Evolutionary conservation across 2,888 invertebrate genomes (phyloP).

Genomic region (Eueremaeus valkanovi): DNA sequence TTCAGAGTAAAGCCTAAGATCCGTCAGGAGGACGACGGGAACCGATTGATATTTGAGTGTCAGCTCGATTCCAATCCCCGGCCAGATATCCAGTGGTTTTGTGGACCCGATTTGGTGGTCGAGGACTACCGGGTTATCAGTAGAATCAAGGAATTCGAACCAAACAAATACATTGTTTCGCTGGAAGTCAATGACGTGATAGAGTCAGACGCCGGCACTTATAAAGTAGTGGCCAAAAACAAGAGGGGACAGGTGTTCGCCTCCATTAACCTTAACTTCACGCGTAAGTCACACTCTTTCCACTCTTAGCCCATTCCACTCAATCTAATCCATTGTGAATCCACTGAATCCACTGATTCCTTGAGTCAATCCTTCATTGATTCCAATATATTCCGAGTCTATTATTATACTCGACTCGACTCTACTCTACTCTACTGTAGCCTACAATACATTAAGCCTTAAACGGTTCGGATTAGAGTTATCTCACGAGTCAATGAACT

Average conservation of each 20-base stretch:
- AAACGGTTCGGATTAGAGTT: too few relatives aligned
- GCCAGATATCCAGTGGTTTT: conserved; percentile 71
- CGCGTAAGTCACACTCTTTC: conserved; percentile 68
- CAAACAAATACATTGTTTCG: conserved; percentile 82
- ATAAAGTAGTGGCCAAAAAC: conserved; percentile 94
- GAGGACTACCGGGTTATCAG: conserved; percentile 77
- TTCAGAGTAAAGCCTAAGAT: conserved; percentile 97
- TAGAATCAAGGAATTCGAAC: conserved; percentile 77
- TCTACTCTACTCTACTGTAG: too few relatives aligned
- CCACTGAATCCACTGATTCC: too few relatives aligned
- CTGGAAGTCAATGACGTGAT: conserved; percentile 92
- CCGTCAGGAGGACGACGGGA: conserved; percentile 92
- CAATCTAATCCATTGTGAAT: too few relatives aligned
- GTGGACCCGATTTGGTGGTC: conserved; percentile 69
- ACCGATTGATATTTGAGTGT: conserved; percentile 89
- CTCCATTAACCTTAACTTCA: conserved; percentile 94
- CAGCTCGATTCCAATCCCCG: conserved; percentile 80
- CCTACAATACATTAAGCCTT: too few relatives aligned
- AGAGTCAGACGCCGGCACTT: conserved; percentile 91
- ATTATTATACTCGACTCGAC: too few relatives aligned
- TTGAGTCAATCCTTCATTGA: too few relatives aligned
- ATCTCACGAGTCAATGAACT: too few relatives aligned
- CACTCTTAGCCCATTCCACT: too few relatives aligned
- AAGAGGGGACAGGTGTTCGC: conserved; percentile 96
- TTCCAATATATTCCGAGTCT: too few relatives aligned